These are phyloP conservation scores for Notolabrus celidotus DNA, from an alignment of 2,797 vertebrate species.

Conservation along the genomic window DNA sequence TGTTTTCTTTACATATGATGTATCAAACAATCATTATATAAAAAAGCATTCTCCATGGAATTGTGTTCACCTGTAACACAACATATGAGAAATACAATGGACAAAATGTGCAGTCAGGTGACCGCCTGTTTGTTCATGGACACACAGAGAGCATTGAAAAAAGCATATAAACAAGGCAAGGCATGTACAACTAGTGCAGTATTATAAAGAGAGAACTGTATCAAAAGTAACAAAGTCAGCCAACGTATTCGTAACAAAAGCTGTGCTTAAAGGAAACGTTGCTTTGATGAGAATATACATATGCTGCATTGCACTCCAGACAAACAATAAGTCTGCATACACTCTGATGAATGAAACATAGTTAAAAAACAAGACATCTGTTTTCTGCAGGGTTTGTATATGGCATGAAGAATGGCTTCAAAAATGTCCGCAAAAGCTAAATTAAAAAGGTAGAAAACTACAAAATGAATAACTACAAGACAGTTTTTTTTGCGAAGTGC, in stretches of 20 bases:
- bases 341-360: constrained; percentile 21
- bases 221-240: constrained; percentile 72
- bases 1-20: constrained; percentile 73
- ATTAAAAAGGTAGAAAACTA: constrained; percentile 39
- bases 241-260: constrained; percentile 40
- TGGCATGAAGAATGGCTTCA: constrained; percentile 6
- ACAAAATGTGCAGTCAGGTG: constrained; percentile 43
- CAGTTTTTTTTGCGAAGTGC: constrained; percentile 38
- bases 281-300: constrained; percentile 46
- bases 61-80: constrained; percentile 82
- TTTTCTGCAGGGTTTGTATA: constrained; percentile 19
- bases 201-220: constrained; percentile 65
- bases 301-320: constrained; percentile 32
- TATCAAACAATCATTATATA: constrained; percentile 77
- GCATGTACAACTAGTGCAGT: constrained; percentile 60
- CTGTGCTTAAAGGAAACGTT: constrained; percentile 63
- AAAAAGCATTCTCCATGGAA: constrained; percentile 58
- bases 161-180: constrained; percentile 66
- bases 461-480: constrained; percentile 33
- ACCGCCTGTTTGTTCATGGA: constrained; percentile 56
- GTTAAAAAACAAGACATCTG: constrained; percentile 7
- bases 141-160: constrained; percentile 42
- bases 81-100: constrained; percentile 53
- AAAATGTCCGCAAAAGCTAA: constrained; percentile 24
- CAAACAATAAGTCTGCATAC: constrained; percentile 22